Evolutionary conservation across 2,888 invertebrate genomes (phyloP).

Genomic region (Scaeva pyrastri): DNA sequence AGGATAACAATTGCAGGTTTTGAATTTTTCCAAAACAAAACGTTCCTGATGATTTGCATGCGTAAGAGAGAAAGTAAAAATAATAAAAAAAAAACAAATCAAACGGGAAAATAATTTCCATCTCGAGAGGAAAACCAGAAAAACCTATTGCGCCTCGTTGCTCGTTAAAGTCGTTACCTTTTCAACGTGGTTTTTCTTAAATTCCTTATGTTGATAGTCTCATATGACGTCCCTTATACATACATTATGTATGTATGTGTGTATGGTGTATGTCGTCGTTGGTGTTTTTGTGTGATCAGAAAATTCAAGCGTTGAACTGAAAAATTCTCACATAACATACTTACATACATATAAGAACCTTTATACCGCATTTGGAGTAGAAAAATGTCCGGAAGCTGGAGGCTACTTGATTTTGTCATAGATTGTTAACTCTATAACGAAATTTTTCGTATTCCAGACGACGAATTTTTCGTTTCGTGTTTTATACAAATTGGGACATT

Average conservation of each 20-base stretch:
- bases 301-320: neutral
- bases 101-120: neutral
- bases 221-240: no score
- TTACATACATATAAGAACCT: no score
- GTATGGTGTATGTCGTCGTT: no score
- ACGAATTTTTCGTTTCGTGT: slow-evolving; percentile 22
- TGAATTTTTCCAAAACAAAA: neutral
- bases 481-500: neutral
- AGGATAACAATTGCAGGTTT: slow-evolving; percentile 4
- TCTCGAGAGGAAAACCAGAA: neutral
- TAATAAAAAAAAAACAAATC: neutral
- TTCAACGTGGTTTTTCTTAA: neutral
- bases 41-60: neutral
- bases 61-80: no score
- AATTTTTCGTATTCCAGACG: slow-evolving; percentile 37
- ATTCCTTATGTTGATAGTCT: neutral
- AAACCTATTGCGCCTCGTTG: neutral
- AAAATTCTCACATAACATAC: neutral
- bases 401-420: slow-evolving; percentile 1
- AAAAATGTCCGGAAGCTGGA: neutral
- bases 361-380: neutral
- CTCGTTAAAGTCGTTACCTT: neutral
- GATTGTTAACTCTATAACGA: slow-evolving; percentile 5
- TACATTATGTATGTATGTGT: no score
- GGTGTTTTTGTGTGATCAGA: no score